Percentiles rank a stretch among this genome's conserved stretches.
These are phyloP conservation scores for Lobophora halterata DNA, from an alignment of 2,888 invertebrate genomes.

Conservation along the genomic window DNA sequence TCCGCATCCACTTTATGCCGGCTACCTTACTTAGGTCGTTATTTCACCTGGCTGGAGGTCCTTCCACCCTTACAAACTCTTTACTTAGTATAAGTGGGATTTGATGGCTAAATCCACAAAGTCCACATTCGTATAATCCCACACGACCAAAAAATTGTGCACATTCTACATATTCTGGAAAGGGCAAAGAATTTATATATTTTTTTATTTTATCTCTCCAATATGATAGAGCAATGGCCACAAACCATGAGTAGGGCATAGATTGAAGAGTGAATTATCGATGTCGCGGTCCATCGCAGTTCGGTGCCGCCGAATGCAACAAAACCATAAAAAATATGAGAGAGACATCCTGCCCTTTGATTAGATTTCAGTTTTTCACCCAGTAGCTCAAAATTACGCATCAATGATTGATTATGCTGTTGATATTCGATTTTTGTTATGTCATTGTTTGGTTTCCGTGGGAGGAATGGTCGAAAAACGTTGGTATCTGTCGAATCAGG, in stretches of 20 bases:
- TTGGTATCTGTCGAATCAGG: neutral
- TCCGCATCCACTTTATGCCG: too few relatives aligned
- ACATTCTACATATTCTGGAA: too few relatives aligned
- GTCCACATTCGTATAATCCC: too few relatives aligned
- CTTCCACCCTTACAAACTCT: too few relatives aligned
- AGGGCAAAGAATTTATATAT: too few relatives aligned
- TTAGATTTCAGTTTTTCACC: slow-evolving; percentile 59
- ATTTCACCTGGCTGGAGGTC: too few relatives aligned
- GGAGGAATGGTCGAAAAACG: slow-evolving; percentile 27
- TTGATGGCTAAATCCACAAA: too few relatives aligned
- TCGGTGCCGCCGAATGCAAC: slow-evolving; percentile 61
- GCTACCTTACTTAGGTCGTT: too few relatives aligned
- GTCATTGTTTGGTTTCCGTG: slow-evolving; percentile 58
- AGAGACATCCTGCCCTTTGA: slow-evolving; percentile 67
- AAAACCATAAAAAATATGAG: slow-evolving; percentile 52
- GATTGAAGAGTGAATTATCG: slow-evolving; percentile 74
- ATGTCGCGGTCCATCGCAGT: slow-evolving; percentile 69
- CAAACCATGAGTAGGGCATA: slow-evolving; percentile 43
- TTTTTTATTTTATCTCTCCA: too few relatives aligned
- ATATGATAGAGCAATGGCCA: slow-evolving; percentile 57
- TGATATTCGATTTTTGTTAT: slow-evolving; percentile 63
- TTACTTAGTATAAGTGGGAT: too few relatives aligned
- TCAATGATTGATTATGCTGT: slow-evolving; percentile 73
- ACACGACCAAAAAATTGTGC: too few relatives aligned
- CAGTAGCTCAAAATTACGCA: slow-evolving; percentile 55